Base-by-base conservation (phyloP, 2,888 invertebrate genomes). In the Philereme vetulata region DNA sequence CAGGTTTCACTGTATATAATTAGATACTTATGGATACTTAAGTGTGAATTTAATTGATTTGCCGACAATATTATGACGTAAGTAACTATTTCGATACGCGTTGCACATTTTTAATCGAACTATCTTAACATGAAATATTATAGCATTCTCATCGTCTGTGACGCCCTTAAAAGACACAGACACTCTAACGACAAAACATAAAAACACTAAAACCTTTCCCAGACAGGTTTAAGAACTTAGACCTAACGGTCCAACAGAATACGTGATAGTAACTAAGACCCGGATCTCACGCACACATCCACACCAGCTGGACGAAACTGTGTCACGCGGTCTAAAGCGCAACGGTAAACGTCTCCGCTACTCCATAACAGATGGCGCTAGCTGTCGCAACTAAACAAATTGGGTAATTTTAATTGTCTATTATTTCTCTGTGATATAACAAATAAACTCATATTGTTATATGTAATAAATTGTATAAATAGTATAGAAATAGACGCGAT, bases 251-350 rank as follows among this genome's bases (percentile, higher is more conserved):
- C 76, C 80, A 79, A 57, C 45, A 57, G 62, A 43, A 36, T 49
- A 61, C 7, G 4, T 3, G 10, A 36, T 10, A 61, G 50, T 50
- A 3, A 43, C 33, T 47, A 4, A 35, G 51, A 56, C 85, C 87
- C 84, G 86, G 86, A 86, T 82, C 74, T 72, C 82, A 83, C 78
- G 73, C 80, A 74, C 72, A 80, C 75, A 67, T 65, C 51, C 65
- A 76, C 77, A 84, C 79, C 91, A 90, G 91, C 91, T 91, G 91
- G 78, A 82, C 74, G 72, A 84, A 91, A 85, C 77, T 92, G 85
- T 89, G 90, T 91, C 90, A 92, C 82, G 83, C 84, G 81, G 86
- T 85, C 76, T 73, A 6, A 72, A 68, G 75, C 32, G 50, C 61
- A 87, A 86, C 88, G 86, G 86, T 85, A 84, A 76, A 66, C 62